phyloP scores from a whole-genome alignment of 2,113 vertebrate genomes.

The Psittacula cyanocephala region DNA sequence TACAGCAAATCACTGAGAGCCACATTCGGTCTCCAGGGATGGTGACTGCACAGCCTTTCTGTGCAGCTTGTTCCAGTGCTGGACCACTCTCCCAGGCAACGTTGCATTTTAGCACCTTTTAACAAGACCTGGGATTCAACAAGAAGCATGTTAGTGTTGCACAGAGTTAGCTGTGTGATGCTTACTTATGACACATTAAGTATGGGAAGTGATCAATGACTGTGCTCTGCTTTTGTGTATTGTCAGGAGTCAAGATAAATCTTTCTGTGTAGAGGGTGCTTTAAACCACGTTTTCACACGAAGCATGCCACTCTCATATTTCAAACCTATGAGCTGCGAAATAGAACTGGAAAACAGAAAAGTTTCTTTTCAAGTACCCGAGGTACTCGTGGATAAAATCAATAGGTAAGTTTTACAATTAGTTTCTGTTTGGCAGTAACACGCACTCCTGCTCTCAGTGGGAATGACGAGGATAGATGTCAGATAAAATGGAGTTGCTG shows the following conservation, averaged over 20 bases:
- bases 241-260: constrained; percentile 91
- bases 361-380: constrained; percentile 78
- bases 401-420: constrained; percentile 78
- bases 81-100: background rate
- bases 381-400: constrained; percentile 82
- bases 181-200: background rate
- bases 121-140: background rate
- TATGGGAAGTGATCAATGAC: background rate
- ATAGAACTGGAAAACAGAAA: constrained; percentile 64
- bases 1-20: background rate
- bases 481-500: background rate
- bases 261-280: constrained; percentile 85
- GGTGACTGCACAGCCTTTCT: background rate
- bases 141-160: background rate
- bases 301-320: constrained; percentile 69
- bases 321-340: constrained; percentile 63
- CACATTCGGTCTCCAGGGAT: background rate
- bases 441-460: background rate
- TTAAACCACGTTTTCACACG: constrained; percentile 87
- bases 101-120: background rate
- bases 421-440: background rate
- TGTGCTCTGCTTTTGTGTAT: background rate
- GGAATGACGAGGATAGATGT: background rate
- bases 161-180: background rate
- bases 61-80: background rate